Evolutionary conservation across 2,888 invertebrate genomes (phyloP).

Genomic region (Poecilus cupreus): DNA sequence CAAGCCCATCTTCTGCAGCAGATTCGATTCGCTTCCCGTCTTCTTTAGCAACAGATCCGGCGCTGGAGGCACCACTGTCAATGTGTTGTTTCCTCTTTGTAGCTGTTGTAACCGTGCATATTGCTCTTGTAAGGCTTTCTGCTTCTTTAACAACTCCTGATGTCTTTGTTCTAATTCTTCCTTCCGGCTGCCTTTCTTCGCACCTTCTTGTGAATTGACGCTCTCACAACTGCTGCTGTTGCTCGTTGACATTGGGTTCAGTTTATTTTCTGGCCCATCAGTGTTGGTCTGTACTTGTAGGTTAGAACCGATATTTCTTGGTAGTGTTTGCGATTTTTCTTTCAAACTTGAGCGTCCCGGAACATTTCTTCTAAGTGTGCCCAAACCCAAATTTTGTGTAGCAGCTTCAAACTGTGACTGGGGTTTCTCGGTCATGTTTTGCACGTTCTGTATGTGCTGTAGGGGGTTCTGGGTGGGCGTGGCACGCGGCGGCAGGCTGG

Average conservation of each 20-base stretch:
- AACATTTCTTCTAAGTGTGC: conserved; percentile 71
- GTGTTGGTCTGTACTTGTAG: conserved; percentile 66
- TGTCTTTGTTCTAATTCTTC: conserved; percentile 90
- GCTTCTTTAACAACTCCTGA: conserved; percentile 90
- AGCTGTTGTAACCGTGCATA: conserved; percentile 92
- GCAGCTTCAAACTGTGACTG: conserved; percentile 71
- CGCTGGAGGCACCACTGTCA: conserved; percentile 78
- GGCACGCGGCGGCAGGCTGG: conserved; percentile 78
- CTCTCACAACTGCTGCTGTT: conserved; percentile 86
- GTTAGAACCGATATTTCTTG: conserved; percentile 71
- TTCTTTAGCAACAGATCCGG: conserved; percentile 83
- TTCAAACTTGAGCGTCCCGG: conserved; percentile 70
- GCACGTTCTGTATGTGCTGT: conserved; percentile 72
- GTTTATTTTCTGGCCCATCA: conserved; percentile 64
- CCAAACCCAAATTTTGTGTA: conserved; percentile 71
- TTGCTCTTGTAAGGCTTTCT: conserved; percentile 92
- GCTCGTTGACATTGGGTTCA: conserved; percentile 74
- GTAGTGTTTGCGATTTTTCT: conserved; percentile 72
- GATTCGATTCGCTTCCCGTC: conserved; percentile 91
- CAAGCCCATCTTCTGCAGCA: conserved; percentile 88
- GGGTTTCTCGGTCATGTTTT: conserved; percentile 70
- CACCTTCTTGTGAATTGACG: conserved; percentile 83
- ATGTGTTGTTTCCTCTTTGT: conserved; percentile 83
- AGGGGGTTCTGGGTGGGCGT: conserved; percentile 70
- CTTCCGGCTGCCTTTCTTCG: conserved; percentile 77